Evolutionary conservation across 1,140 invertebrate genomes (phyloP), one percentile per base, ranked within the genome.

Genomic region (Bombus confusus): DNA sequence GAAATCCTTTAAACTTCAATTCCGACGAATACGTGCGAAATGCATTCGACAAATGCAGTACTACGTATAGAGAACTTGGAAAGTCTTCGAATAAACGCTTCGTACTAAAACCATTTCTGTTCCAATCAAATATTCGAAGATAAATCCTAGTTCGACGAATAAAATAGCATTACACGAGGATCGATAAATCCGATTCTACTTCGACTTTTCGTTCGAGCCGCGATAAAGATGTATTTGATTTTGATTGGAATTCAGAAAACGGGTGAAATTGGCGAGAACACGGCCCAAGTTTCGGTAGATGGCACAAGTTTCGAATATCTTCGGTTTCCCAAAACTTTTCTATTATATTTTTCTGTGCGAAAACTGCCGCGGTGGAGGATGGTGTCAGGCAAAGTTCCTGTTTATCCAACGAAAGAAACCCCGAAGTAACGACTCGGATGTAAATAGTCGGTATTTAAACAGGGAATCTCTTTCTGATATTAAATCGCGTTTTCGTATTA

Each of bases 361-460:
- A 52, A 52, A 52, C 6, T 52, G 47, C 47, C 25, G 28, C 22
- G 22, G 2, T 37, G 25, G 37, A 62, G 39, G 25, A 28, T 9
- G 6, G n/a, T 12, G 2, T 12, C 10, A n/a, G 6, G 4, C 10
- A n/a, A 83, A 83, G 43, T 83, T 83, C 68, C 74, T 41, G 81
- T 77, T 83, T 83, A 69, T 57, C 64, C 81, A 52, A 4, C 25
- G 28, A 41, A 69, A 68, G 74, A 69, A 77, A 52, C 64, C 76
- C 47, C 25, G 31, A 66, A 39, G 41, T 83, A 76, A 76, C 81
- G 59, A 77, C 43, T 22, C 18, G 9, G 62, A 66, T 39, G 81
- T 52, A 76, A 77, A 83, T 57, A 77, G 25, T 37, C 22, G 64
- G 62, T 83, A 52, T 83, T 83, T 77, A 69, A 77, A 83, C 59